Conservation (phyloP, 1,140 invertebrate genomes). For the Microvelia longipes region DNA sequence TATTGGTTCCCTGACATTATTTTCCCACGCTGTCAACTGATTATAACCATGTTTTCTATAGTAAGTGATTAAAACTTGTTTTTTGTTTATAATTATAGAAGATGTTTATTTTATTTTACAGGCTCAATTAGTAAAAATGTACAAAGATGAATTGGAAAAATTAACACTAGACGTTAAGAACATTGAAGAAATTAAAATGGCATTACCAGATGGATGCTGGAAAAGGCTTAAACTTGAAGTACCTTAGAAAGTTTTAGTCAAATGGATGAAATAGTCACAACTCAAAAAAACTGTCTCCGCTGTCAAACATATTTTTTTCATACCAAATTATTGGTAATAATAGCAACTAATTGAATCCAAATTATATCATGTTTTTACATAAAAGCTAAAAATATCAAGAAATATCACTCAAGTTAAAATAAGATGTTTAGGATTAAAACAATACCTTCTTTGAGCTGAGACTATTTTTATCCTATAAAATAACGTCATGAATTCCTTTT, state of each 20-base stretch:
- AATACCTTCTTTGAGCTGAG: too few species aligned
- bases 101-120: background rate
- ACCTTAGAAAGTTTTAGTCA: too few species aligned
- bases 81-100: background rate
- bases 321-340: too few species aligned
- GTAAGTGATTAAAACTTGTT: background rate
- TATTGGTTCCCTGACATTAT: background rate
- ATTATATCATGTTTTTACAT: background rate
- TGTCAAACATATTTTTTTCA: too few species aligned
- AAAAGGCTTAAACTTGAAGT: slow-evolving; percentile 1
- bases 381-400: background rate
- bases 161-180: slow-evolving; percentile 1
- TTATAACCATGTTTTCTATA: too few species aligned
- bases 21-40: too few species aligned
- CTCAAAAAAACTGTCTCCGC: too few species aligned
- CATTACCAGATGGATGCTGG: background rate
- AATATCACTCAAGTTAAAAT: too few species aligned
- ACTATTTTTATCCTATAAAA: too few species aligned
- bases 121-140: slow-evolving; percentile 1
- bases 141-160: slow-evolving; percentile 8
- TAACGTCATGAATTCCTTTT: background rate
- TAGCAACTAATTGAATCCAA: background rate
- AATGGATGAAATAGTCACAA: too few species aligned
- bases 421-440: too few species aligned
- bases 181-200: slow-evolving; percentile 1